These are phyloP conservation scores for Lutjanus campechanus DNA, from an alignment of 2,797 vertebrate species.

Conservation along the genomic window DNA sequence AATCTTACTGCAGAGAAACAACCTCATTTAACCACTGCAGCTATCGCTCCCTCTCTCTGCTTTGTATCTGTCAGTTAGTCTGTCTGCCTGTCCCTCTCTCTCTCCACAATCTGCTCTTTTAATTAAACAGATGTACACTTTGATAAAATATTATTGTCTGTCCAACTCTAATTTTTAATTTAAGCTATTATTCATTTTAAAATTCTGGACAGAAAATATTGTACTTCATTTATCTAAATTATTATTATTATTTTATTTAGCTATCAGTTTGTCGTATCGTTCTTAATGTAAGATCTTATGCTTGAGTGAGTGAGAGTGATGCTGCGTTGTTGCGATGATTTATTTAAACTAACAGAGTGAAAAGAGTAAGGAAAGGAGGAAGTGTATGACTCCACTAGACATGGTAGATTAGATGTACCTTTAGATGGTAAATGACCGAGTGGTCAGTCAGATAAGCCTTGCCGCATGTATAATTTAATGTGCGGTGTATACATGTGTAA, in stretches of 20 bases:
- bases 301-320: not conserved
- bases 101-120: conserved; percentile 18
- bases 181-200: not conserved
- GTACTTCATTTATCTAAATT: not conserved
- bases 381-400: too few relatives aligned
- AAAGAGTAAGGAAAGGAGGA: not conserved
- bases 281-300: not conserved
- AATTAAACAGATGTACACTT: conserved; percentile 28
- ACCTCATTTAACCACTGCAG: conserved; percentile 37
- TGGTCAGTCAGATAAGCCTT: too few relatives aligned
- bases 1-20: conserved; percentile 46
- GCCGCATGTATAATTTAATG: too few relatives aligned
- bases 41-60: conserved; percentile 7
- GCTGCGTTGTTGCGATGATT: not conserved
- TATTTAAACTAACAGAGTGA: not conserved
- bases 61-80: conserved; percentile 1
- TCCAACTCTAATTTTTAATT: conserved; percentile 9
- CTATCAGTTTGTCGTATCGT: not conserved
- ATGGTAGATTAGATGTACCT: too few relatives aligned
- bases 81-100: not conserved
- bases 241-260: not conserved
- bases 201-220: not conserved
- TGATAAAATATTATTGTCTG: conserved; percentile 3
- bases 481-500: too few relatives aligned
- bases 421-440: too few relatives aligned